Evolutionary conservation across 1,140 invertebrate genomes (phyloP).

Genomic region (Aricia agestis): DNA sequence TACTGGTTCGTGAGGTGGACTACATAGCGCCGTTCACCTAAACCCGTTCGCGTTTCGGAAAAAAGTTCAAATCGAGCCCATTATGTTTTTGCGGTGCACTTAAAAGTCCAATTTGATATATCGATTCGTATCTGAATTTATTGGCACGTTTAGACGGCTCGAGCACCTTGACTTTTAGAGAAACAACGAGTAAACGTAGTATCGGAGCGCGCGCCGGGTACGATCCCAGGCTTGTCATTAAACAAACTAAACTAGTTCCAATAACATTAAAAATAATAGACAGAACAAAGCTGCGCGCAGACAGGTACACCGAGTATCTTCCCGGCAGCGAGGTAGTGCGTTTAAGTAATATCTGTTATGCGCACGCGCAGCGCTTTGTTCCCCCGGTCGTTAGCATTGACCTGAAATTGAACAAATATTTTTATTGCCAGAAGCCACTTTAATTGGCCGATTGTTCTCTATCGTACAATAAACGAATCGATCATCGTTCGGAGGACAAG

Average conservation of each 20-base stretch:
- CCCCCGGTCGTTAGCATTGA: slow-evolving; percentile 14
- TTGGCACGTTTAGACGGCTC: not conserved
- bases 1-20: slow-evolving; percentile 1
- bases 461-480: slow-evolving; percentile 36
- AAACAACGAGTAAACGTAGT: not conserved
- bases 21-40: not conserved
- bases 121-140: not conserved
- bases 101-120: not conserved
- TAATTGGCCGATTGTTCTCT: slow-evolving; percentile 31
- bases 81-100: not conserved
- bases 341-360: not conserved
- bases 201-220: not conserved
- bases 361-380: slow-evolving; percentile 4
- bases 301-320: not conserved
- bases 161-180: not conserved
- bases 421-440: slow-evolving; percentile 22
- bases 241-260: not conserved
- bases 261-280: slow-evolving; percentile 4
- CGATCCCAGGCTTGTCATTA: not conserved
- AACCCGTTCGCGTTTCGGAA: not conserved
- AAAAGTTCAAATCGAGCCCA: not conserved
- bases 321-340: not conserved
- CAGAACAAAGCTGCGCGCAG: not conserved
- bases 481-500: slow-evolving; percentile 44
- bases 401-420: slow-evolving; percentile 20